Percentiles rank a stretch among this genome's conserved stretches.
These are phyloP conservation scores for Nematostella vectensis DNA, from an alignment of 92 coral and sea anemone genomes.

Conservation along the genomic window DNA sequence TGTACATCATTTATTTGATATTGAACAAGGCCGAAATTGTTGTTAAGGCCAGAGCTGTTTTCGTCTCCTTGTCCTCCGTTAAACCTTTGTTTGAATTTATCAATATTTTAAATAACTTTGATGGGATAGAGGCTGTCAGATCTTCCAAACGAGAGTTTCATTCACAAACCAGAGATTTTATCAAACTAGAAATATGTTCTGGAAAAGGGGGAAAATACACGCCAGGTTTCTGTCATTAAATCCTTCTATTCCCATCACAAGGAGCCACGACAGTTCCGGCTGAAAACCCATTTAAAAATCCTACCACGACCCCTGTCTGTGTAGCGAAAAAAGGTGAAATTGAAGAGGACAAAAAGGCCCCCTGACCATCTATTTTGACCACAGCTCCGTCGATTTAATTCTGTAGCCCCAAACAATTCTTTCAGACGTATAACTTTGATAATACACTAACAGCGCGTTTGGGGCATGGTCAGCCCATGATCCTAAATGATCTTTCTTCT, in stretches of 20 bases:
- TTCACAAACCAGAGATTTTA: too few relatives aligned
- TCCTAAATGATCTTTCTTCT: neutral
- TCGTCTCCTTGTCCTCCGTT: slow-evolving; percentile 48
- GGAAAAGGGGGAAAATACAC: too few relatives aligned
- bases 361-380: slow-evolving; percentile 23
- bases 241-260: too few relatives aligned
- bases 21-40: slow-evolving; percentile 16
- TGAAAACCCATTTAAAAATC: slow-evolving; percentile 17
- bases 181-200: too few relatives aligned
- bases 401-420: slow-evolving; percentile 9
- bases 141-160: neutral
- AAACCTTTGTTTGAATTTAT: slow-evolving; percentile 55
- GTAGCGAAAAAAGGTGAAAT: slow-evolving; percentile 11
- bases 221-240: too few relatives aligned
- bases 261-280: slow-evolving; percentile 31
- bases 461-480: neutral
- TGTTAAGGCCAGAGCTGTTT: slow-evolving; percentile 49
- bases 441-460: neutral
- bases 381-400: slow-evolving; percentile 16
- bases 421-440: slow-evolving; percentile 3
- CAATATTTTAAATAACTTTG: slow-evolving; percentile 42
- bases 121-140: slow-evolving; percentile 4
- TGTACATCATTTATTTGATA: too few relatives aligned
- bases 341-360: slow-evolving; percentile 20
- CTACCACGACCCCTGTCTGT: slow-evolving; percentile 12